Conservation (phyloP, 2,797 vertebrate species). For the Sternotherus odoratus region DNA sequence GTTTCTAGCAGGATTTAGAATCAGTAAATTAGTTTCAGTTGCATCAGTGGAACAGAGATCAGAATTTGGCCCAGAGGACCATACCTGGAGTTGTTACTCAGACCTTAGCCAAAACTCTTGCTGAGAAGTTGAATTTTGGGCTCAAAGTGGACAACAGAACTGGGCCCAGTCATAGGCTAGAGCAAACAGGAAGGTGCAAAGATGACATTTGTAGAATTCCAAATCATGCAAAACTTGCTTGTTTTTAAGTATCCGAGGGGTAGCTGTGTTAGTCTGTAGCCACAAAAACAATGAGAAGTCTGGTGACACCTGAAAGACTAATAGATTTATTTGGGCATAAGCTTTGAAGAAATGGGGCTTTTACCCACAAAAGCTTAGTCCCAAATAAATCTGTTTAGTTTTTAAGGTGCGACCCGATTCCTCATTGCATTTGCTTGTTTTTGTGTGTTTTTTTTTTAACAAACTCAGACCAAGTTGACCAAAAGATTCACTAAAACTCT, state of each 20-base stretch:
- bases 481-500: slow-evolving; percentile 23
- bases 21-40: background rate
- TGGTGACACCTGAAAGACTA: too few species aligned
- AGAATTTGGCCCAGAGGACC: background rate
- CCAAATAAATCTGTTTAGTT: too few species aligned
- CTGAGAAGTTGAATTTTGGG: slow-evolving; percentile 5
- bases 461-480: background rate
- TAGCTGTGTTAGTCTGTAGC: too few species aligned
- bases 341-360: too few species aligned
- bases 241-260: background rate
- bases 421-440: background rate
- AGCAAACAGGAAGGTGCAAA: slow-evolving; percentile 34
- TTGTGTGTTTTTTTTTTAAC: background rate
- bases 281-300: too few species aligned
- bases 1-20: background rate
- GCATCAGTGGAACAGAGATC: background rate
- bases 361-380: too few species aligned
- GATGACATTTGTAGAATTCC: background rate
- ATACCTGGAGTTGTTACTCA: slow-evolving; percentile 37
- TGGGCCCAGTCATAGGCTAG: background rate
- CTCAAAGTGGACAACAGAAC: background rate
- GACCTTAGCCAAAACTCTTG: slow-evolving; percentile 47
- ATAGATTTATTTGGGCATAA: too few species aligned
- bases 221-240: background rate
- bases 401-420: too few species aligned